Evolutionary conservation across 2,888 invertebrate genomes (phyloP).

Genomic region (Tipula unca): DNA sequence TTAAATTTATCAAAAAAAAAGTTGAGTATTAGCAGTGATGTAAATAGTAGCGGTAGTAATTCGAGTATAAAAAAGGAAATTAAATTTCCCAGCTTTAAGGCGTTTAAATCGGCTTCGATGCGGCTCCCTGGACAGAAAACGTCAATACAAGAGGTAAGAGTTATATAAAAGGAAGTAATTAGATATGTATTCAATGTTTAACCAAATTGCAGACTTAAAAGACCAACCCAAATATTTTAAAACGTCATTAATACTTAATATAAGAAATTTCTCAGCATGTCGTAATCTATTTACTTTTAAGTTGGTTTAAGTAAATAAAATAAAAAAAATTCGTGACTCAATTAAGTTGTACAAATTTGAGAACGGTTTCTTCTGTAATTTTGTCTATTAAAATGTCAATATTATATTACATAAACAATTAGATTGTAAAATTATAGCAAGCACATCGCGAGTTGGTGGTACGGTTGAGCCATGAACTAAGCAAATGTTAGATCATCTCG

Average conservation of each 20-base stretch:
- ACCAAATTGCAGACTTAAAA: background rate
- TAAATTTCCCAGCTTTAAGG: slow-evolving; percentile 25
- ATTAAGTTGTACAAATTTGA: background rate
- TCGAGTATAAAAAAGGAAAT: slow-evolving; percentile 20
- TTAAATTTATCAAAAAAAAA: slow-evolving; percentile 1
- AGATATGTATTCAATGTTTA: background rate
- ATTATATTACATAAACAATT: background rate
- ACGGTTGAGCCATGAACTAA: background rate
- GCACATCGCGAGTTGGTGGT: background rate
- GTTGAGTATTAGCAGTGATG: slow-evolving; percentile 10
- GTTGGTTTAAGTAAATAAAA: too few relatives aligned
- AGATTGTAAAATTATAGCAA: background rate
- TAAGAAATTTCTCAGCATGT: background rate
- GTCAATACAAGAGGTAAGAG: slow-evolving; percentile 51
- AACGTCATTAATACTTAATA: background rate
- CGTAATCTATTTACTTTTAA: background rate
- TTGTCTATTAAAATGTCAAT: background rate
- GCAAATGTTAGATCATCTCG: background rate
- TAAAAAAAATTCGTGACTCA: background rate
- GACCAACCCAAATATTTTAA: background rate
- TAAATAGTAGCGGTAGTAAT: slow-evolving; percentile 16
- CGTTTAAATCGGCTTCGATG: slow-evolving; percentile 28
- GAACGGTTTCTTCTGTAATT: background rate
- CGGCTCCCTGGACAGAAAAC: slow-evolving; percentile 36
- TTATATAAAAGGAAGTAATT: background rate